phyloP scores from a whole-genome alignment of 2,888 invertebrate species.

The Nephrotoma guestfalica region DNA sequence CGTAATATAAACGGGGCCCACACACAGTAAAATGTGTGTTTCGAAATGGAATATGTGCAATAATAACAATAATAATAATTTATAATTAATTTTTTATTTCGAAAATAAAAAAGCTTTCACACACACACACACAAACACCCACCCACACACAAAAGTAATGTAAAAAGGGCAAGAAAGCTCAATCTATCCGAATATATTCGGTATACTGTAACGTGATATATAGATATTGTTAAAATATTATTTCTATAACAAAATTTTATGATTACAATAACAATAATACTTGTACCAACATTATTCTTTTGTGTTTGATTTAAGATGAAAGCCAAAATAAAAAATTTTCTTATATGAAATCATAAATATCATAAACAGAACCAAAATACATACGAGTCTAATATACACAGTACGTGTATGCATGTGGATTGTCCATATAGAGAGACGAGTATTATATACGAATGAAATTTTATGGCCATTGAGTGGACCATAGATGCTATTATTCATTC shows the following conservation, averaged over 20 bases:
- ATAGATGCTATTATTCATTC: neutral
- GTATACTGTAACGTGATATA: neutral
- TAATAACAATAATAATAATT: neutral
- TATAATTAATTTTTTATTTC: constrained; percentile 1
- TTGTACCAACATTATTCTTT: neutral
- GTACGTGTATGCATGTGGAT: neutral
- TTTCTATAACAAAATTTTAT: neutral
- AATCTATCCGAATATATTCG: neutral
- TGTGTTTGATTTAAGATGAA: neutral
- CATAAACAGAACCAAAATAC: neutral
- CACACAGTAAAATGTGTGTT: neutral
- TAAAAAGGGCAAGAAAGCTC: neutral
- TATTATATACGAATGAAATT: neutral
- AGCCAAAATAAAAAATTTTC: neutral
- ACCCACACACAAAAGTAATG: no score
- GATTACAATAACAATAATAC: neutral
- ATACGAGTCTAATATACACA: neutral
- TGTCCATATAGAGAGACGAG: neutral
- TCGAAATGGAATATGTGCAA: neutral
- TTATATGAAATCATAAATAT: neutral
- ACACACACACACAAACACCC: no score
- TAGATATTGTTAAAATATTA: neutral
- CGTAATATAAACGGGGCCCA: neutral
- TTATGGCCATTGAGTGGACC: constrained; percentile 2
- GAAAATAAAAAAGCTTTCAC: neutral